Conservation (phyloP, 2,113 vertebrate genomes). For the Alligator mississippiensis region DNA sequence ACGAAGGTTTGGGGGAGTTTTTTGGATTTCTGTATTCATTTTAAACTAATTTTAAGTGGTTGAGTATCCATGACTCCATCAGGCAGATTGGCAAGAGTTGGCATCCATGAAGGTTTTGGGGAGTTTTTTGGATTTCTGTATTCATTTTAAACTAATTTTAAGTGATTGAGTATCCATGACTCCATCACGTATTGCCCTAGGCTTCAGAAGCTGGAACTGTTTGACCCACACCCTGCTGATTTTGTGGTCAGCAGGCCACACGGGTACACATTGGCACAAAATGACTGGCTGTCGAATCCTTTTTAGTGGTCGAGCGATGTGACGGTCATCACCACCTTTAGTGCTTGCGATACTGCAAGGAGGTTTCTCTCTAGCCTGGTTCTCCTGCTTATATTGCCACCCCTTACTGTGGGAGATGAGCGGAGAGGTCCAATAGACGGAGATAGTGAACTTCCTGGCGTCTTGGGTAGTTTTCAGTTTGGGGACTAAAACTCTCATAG, state of each 20-base stretch:
- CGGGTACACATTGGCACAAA: neutral
- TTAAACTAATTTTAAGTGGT: neutral
- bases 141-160: neutral
- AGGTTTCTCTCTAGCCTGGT: neutral
- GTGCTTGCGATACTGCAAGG: neutral
- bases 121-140: neutral
- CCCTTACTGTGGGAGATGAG: neutral
- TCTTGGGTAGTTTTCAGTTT: neutral
- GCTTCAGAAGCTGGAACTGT: neutral
- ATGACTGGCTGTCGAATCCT: neutral
- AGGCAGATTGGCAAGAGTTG: no score
- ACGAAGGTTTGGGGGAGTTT: no score
- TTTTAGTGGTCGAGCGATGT: neutral
- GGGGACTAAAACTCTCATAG: neutral
- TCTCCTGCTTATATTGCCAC: neutral
- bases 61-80: neutral
- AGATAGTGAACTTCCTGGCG: neutral
- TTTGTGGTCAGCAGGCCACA: neutral
- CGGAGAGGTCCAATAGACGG: neutral
- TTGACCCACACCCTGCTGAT: neutral
- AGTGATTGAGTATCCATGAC: neutral
- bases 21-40: neutral
- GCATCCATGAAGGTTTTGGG: no score
- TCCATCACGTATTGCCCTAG: neutral
- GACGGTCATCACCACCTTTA: neutral